Conservation (phyloP, 2,888 invertebrate genomes). For the Spisula solida region DNA sequence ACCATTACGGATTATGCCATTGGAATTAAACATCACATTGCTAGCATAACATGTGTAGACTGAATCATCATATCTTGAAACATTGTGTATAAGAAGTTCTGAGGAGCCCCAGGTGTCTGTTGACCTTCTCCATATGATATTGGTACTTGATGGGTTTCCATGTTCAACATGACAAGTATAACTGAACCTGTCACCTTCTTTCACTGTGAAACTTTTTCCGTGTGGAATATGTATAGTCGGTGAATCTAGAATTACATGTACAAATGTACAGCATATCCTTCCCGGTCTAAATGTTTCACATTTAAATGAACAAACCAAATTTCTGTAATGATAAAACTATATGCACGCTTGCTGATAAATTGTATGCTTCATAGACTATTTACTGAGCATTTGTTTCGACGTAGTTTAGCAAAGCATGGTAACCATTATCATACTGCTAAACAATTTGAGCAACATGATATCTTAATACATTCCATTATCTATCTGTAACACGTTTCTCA, state of each 20-base stretch:
- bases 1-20: not conserved
- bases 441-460: too few species aligned
- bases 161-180: not conserved
- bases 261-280: too few species aligned
- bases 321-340: too few species aligned
- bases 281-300: too few species aligned
- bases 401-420: too few species aligned
- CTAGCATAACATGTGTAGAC: not conserved
- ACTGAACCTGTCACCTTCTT: not conserved
- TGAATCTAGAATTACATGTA: not conserved
- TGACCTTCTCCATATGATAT: not conserved
- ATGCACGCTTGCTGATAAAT: too few species aligned
- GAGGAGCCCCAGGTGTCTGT: not conserved
- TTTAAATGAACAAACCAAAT: too few species aligned
- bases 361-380: too few species aligned
- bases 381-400: too few species aligned
- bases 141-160: not conserved
- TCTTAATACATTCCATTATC: too few species aligned
- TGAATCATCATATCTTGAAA: not conserved
- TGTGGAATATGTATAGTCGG: not conserved
- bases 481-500: too few species aligned
- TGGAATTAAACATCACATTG: not conserved
- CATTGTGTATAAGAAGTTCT: not conserved
- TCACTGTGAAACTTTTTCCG: not conserved
- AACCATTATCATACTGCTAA: too few species aligned